Base-by-base conservation (phyloP, 2,888 invertebrate genomes). In the Agelastica alni region DNA sequence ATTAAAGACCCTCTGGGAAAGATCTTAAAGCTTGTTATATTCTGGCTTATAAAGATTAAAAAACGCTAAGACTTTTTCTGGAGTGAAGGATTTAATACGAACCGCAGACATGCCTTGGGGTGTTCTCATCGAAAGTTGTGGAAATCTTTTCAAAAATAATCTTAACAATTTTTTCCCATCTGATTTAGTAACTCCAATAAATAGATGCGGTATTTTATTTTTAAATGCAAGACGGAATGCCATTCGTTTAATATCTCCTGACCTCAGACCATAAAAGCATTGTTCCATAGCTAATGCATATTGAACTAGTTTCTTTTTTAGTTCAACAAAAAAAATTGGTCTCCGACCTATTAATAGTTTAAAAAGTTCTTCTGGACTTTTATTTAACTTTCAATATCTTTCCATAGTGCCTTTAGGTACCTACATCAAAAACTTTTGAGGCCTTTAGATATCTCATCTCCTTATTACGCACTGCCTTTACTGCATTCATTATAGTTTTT, bases 381-480 rank as follows among this genome's bases (percentile, higher is more conserved):
- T 44, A 28, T 43, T 12, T 14, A 17, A 36, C 18, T 52, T 52
- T 14, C 10, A 22, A 17, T 52, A 52, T 9, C 18, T 26, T 44
- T 52, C 30, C 13, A 45, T 6, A 14, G 41, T 31, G 12, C 34
- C 26, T n/a, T n/a, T n/a, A n/a, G n/a, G n/a, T n/a, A n/a, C n/a
- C n/a, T n/a, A n/a, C n/a, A n/a, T n/a, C n/a, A n/a, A n/a, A n/a
- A n/a, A n/a, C n/a, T n/a, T n/a, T n/a, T n/a, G n/a, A n/a, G n/a
- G n/a, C n/a, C n/a, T n/a, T n/a, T n/a, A n/a, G 26, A 45, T 52
- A 52, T 9, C 52, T 41, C 47, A 48, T 48, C 13, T 49, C 28
- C 16, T 30, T 49, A 41, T 49, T 41, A 10, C 49, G 22, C 36
- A 49, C 28, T 2, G 49, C 30, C n/a, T 28, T 39, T 4, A 49